These are phyloP conservation scores for Dallia pectoralis DNA, from an alignment of 2,797 vertebrate species.

Conservation along the genomic window DNA sequence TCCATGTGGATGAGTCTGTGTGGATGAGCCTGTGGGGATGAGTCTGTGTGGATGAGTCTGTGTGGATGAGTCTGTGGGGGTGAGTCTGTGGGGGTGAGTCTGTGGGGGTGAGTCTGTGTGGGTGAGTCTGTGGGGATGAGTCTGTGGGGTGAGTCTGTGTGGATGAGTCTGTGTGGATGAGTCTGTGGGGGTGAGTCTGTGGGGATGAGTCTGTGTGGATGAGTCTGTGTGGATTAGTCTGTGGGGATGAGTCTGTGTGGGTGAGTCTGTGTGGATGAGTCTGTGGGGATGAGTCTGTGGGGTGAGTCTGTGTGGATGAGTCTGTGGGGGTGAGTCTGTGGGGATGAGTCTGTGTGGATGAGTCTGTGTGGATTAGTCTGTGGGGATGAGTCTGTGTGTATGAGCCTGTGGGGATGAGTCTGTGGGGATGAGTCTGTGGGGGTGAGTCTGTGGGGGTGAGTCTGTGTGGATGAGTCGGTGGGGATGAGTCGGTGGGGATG, in stretches of 20 bases:
- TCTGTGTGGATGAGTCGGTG: background rate
- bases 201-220: slow-evolving; percentile 10
- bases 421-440: slow-evolving; percentile 14
- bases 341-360: slow-evolving; percentile 5
- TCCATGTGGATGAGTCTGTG: too few relatives aligned
- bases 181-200: too few relatives aligned
- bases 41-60: slow-evolving; percentile 10
- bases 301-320: background rate
- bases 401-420: background rate
- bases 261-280: background rate
- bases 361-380: background rate
- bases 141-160: too few relatives aligned
- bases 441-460: slow-evolving; percentile 3
- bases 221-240: background rate
- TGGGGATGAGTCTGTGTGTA: too few relatives aligned
- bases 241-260: slow-evolving; percentile 10
- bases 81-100: background rate
- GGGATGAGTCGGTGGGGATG: too few relatives aligned
- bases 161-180: slow-evolving; percentile 4
- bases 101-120: slow-evolving; percentile 12
- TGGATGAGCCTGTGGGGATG: slow-evolving; percentile 7
- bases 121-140: background rate
- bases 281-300: too few relatives aligned
- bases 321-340: too few relatives aligned
- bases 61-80: background rate